Evolutionary conservation across 2,888 invertebrate genomes (phyloP).

Genomic region (Epinotia bilunana): DNA sequence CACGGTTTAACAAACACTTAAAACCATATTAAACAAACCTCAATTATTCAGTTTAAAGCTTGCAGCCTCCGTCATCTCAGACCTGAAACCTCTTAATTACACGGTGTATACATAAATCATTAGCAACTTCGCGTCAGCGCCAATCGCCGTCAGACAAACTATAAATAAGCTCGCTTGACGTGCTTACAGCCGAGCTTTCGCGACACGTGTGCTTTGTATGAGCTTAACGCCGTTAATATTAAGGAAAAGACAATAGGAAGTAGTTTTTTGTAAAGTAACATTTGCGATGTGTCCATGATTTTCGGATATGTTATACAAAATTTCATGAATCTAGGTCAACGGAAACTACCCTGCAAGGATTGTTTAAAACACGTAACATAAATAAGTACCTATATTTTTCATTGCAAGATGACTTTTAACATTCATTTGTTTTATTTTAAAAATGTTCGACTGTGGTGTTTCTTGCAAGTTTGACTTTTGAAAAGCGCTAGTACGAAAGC

Average conservation of each 20-base stretch:
- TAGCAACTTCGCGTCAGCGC: not conserved
- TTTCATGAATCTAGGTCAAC: too few relatives aligned
- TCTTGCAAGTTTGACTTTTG: too few relatives aligned
- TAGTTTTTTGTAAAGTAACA: not conserved
- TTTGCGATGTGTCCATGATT: too few relatives aligned
- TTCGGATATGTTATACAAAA: too few relatives aligned
- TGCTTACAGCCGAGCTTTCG: constrained; percentile 1
- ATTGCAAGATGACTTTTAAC: too few relatives aligned
- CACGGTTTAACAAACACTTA: too few relatives aligned
- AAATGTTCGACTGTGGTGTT: too few relatives aligned
- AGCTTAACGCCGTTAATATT: not conserved
- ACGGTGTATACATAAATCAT: not conserved
- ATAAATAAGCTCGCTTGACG: constrained; percentile 1
- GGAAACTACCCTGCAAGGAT: too few relatives aligned
- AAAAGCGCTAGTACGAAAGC: too few relatives aligned
- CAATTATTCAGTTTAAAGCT: not conserved
- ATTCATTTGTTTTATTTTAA: too few relatives aligned
- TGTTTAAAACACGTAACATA: too few relatives aligned
- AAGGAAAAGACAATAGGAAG: not conserved
- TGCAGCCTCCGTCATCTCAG: not conserved
- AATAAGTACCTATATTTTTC: too few relatives aligned
- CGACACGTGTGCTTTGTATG: not conserved
- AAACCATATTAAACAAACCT: not conserved
- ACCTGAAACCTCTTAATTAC: not conserved
- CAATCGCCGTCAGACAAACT: not conserved